Base-by-base conservation (phyloP, 2,113 vertebrate species). In the Eleginops maclovinus region DNA sequence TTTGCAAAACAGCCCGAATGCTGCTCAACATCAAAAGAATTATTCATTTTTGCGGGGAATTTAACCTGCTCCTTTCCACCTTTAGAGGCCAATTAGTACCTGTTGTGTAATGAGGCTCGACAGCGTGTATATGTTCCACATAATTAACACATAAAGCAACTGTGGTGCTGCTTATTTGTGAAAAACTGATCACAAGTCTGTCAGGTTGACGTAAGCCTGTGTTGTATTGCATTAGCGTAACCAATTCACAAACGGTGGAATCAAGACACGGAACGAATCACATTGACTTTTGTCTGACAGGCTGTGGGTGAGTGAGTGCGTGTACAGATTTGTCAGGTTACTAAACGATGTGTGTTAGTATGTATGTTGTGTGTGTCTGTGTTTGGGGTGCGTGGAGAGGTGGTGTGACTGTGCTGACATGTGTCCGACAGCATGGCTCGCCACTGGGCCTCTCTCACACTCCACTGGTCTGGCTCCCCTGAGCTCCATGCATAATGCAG, bases 121-220 rank as follows among this genome's bases (percentile, higher is more conserved):
- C 89, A 82, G 88, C 88, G 88, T 89, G 90, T 49, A 86, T 94
- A 92, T 89, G 93, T 91, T 88, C 60, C 91, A 90, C 95, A 91
- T 92, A 92, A 95, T 93, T 92, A 95, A 92, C 92, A 92, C 91
- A 89, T 94, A 93, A 94, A 91, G 88, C 93, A 93, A 90, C 62
- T 65, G 84, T 49, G 53, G 67, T 62, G 70, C 47, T 72, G 66
- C 66, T 59, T 67, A 26, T 72, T 69, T 19, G 51, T 15, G 58
- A 64, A 82, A 65, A 75, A 61, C 73, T 53, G 56, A 82, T 79
- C 31, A 31, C 21, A 77, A 56, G 76, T 85, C 68, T 36, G 56
- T 79, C 72, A 72, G 64, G 66, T 61, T 78, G 77, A 81, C 17
- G 40, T 22, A 4, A 43, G 78, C 58, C 69, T 41, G 49, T 56